Base-by-base conservation (phyloP, 2,888 invertebrate genomes). In the Diachrysia chrysitis region DNA sequence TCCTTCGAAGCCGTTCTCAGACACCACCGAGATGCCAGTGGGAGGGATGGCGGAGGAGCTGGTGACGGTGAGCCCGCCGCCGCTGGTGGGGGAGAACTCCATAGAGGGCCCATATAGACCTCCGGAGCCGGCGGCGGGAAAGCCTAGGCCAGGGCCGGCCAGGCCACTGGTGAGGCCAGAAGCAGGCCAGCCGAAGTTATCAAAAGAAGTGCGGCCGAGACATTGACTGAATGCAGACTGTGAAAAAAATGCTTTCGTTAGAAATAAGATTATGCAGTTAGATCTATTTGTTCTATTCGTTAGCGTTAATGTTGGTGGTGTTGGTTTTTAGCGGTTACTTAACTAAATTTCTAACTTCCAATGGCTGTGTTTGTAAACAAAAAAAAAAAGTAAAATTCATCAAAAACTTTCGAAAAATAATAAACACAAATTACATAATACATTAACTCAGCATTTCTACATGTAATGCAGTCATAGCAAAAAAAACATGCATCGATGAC, bases 1-100 rank as follows among this genome's bases (percentile, higher is more conserved):
- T 16, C 79, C 75, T 37, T 80, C 75, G 23, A 66, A 77, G 0
- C 56, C 42, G 56, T 80, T 80, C 57, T 81, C 78, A 19, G 78
- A 81, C 0, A 42, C 58, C 9, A 80, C 58, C 0, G 63, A 35
- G 1, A 78, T 19, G 21, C 69, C 69, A 6, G 32, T 59, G 12
- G 75, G 76, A 16, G 74, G 55, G 5, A 79, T 46, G 25, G 61
- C 21, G 17, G 80, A 76, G 3, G 56, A 51, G 14, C 75, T 80
- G 42, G 59, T 32, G 9, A 77, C 70, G 7, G 71, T 64, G 2
- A 80, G 56, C 3, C 55, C 62, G 6, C 75, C 80, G 1, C 77
- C 79, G 42, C 59, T 35, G 17, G 73, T 69, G 9, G 79, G 58
- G 9, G 59, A 63, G 19, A 69, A 48, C 17, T 71, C 71, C 9